These are phyloP conservation scores for Herminia tarsipennalis DNA, from an alignment of 2,888 invertebrate genomes.

Conservation along the genomic window DNA sequence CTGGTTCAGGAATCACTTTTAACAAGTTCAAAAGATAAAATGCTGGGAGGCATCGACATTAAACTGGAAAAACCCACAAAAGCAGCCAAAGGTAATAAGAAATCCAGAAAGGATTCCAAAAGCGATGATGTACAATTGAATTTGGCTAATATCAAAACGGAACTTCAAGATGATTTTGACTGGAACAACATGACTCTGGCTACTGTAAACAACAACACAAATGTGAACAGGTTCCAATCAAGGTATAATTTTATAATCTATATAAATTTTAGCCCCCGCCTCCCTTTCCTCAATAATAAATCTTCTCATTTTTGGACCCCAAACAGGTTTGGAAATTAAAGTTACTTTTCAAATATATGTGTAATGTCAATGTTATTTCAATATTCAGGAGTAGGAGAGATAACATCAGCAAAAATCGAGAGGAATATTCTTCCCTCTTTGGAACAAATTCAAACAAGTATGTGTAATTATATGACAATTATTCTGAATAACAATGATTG, in stretches of 20 bases:
- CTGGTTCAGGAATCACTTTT: constrained; percentile 48
- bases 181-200: constrained; percentile 81
- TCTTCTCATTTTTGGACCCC: no score
- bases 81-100: constrained; percentile 51
- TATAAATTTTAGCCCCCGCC: no score
- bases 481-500: constrained; percentile 47
- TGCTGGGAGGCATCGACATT: constrained; percentile 78
- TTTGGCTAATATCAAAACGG: constrained; percentile 78
- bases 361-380: constrained; percentile 43
- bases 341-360: background rate
- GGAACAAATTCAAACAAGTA: constrained; percentile 81
- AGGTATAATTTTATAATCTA: no score
- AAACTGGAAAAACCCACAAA: constrained; percentile 67
- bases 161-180: constrained; percentile 78
- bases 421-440: constrained; percentile 73
- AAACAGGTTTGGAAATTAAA: no score
- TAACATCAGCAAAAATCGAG: constrained; percentile 75
- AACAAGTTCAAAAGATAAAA: constrained; percentile 65
- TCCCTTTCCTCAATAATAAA: background rate
- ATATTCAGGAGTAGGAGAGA: constrained; percentile 81
- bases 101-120: constrained; percentile 64
- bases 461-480: constrained; percentile 60
- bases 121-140: constrained; percentile 54
- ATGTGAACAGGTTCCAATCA: constrained; percentile 70
- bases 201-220: constrained; percentile 73